Base-by-base conservation (phyloP, 53 echinoderm and acorn worm genomes). In the Stichopus horrens region DNA sequence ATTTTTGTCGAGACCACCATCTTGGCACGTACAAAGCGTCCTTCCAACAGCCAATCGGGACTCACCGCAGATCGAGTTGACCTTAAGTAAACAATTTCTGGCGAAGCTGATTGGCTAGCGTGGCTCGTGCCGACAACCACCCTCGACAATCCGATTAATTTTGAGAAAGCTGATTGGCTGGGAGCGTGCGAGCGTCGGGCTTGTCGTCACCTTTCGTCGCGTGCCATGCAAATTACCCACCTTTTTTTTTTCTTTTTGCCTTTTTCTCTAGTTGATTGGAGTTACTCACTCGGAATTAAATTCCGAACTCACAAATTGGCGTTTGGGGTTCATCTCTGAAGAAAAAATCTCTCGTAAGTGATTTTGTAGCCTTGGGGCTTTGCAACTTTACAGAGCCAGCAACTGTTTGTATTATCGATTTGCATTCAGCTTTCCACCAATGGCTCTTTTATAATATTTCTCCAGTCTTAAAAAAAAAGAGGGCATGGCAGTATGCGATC, bases 151-250 rank as follows among this genome's bases (percentile, higher is more conserved):
- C 85, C 85, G 85, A 85, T 85, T 85, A 85, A 16, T 57, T 65
- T 52, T 11, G 7, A 18, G 85, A 20, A 5, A 11, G 21, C 51
- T 67, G 85, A 85, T 85, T 85, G 85, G 85, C 52, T 23, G 85
- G 20, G 52, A 22, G 60, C 85, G 18, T 85, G 85, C 85, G 85
- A 65, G 85, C 85, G 85, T 63, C 37, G 8, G 66, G 52, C 20
- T 85, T 85, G 85, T 85, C 59, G 66, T 85, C 85, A 67, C 66
- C 85, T 66, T 66, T 63, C 22, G 85, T 85, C 85, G 85, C 85
- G 85, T 85, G 85, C 85, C 85, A 85, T 65, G 85, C 85, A 85
- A 85, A 85, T 85, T 85, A 85, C 85, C 85, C 85, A 85, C 85
- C 66, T 85, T 18, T 59, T 81, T 84, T 54, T 37, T 37, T 37